Evolutionary conservation across 2,797 vertebrate genomes (phyloP).

Genomic region (Pseudotriccus pelzelni): DNA sequence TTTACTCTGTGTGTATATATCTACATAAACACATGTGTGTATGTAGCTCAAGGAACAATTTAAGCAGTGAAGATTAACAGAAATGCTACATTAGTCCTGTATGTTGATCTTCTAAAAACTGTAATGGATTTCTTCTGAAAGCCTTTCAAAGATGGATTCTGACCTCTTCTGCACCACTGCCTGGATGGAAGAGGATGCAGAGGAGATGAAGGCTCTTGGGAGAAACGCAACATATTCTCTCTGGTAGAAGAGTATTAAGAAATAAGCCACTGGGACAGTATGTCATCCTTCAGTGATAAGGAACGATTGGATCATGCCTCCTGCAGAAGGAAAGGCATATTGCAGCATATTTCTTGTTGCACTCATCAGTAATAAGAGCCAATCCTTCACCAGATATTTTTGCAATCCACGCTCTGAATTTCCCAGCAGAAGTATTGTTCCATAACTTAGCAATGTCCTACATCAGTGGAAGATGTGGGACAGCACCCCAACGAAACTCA

Average conservation of each 20-base stretch:
- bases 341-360: neutral
- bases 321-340: neutral
- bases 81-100: neutral
- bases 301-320: neutral
- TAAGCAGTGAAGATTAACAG: neutral
- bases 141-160: neutral
- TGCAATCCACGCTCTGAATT: neutral
- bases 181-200: neutral
- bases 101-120: neutral
- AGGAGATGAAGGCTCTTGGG: neutral
- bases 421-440: neutral
- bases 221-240: neutral
- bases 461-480: neutral
- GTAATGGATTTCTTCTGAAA: neutral
- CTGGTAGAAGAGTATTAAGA: neutral
- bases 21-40: neutral
- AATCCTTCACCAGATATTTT: neutral
- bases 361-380: neutral
- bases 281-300: neutral
- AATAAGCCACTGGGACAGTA: neutral
- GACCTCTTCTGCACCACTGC: neutral
- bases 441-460: neutral
- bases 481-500: neutral
- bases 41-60: neutral
- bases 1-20: neutral